Percentiles rank a stretch among this genome's conserved stretches.
Conservation (phyloP, 1,140 invertebrate species). For the Bombus difficillimus region DNA sequence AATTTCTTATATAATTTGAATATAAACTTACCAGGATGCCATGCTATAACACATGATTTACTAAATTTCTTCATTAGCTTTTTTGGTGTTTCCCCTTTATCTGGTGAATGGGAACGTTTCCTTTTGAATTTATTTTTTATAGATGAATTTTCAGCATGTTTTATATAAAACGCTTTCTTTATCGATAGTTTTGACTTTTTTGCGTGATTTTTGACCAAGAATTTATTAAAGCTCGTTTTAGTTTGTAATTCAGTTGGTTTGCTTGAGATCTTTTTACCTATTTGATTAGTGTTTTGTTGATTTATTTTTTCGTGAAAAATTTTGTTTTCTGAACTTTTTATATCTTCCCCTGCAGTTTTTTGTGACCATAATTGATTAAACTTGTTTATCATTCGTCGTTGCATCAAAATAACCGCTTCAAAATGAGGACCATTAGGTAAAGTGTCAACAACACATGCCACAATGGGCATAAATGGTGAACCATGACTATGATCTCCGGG, state of each 20-base stretch:
- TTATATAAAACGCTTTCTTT: constrained; percentile 48
- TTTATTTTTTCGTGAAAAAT: neutral
- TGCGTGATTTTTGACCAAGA: constrained; percentile 4
- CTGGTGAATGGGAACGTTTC: constrained; percentile 64
- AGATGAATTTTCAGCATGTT: constrained; percentile 42
- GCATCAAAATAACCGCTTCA: constrained; percentile 79
- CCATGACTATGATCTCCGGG: constrained; percentile 71
- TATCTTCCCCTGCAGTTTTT: neutral
- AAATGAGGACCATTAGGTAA: constrained; percentile 77
- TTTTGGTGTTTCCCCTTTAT: constrained; percentile 53
- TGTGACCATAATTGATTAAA: constrained; percentile 52
- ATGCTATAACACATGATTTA: constrained; percentile 52
- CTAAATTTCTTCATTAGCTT: constrained; percentile 67
- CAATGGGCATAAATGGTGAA: constrained; percentile 78
- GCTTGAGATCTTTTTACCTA: constrained; percentile 6
- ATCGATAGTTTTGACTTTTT: constrained; percentile 27
- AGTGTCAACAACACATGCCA: constrained; percentile 78
- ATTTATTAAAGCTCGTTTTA: constrained; percentile 38
- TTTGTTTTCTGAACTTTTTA: constrained; percentile 19
- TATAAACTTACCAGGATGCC: constrained; percentile 58
- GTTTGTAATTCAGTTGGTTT: constrained; percentile 14
- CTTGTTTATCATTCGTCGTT: constrained; percentile 75
- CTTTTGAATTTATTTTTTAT: constrained; percentile 51
- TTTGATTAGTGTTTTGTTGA: constrained; percentile 8
- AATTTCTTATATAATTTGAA: neutral